A percentile compares a stretch with the other conserved stretches of the same genome.
phyloP scores from a whole-genome alignment of 1,140 invertebrate species.

The Kradibia gibbosae region DNA sequence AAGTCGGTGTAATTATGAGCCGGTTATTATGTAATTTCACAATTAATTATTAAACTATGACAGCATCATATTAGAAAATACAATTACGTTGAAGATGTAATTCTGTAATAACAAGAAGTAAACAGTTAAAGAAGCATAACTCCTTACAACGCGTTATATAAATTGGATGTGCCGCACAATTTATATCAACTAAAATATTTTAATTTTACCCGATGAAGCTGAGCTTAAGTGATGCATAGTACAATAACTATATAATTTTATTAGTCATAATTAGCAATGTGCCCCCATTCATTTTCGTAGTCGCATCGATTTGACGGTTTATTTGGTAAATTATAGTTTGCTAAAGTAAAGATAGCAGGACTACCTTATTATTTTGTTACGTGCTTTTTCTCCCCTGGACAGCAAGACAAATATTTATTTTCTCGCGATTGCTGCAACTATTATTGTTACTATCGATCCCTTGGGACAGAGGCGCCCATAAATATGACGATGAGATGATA shows the following conservation, averaged over 20 bases:
- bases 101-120: no score
- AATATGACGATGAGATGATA: conserved; percentile 41
- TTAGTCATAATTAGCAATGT: background rate
- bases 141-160: no score
- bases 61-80: no score
- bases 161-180: no score
- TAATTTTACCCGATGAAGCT: background rate
- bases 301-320: background rate
- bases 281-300: background rate
- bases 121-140: no score
- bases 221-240: background rate
- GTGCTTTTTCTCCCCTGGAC: background rate
- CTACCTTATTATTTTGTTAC: background rate
- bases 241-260: background rate
- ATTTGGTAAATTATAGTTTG: background rate
- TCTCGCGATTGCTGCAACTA: background rate
- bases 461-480: background rate
- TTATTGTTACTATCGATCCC: background rate
- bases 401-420: conserved; percentile 32
- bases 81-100: no score
- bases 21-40: no score
- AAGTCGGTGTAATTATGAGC: no score
- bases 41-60: no score
- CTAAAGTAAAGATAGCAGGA: background rate
- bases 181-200: no score